Evolutionary conservation across 1,140 invertebrate species (phyloP), one percentile per base, ranked within the genome.

Genomic region (Platyura marginata): DNA sequence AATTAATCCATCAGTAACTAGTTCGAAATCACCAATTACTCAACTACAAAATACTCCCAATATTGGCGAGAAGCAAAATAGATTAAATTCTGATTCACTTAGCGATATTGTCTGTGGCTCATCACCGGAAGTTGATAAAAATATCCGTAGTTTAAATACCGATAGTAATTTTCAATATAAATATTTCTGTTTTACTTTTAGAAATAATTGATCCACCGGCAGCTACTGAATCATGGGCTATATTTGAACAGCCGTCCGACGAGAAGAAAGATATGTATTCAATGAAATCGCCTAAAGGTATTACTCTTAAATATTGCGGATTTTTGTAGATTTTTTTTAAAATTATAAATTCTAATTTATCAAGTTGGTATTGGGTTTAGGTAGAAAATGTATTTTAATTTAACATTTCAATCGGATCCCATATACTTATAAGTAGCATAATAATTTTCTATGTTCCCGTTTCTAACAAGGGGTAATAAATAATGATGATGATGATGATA

Each of bases 51-150:
- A n/a, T n/a, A n/a, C n/a, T n/a, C n/a, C n/a, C n/a, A n/a, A n/a
- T n/a, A n/a, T n/a, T n/a, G n/a, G n/a, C n/a, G n/a, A n/a, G n/a
- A n/a, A n/a, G n/a, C n/a, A n/a, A n/a, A n/a, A n/a, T n/a, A n/a
- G n/a, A n/a, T n/a, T n/a, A 19, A 70, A 66, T 0, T 66, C 69
- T 0, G 70, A 68, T 0, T 74, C 71, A 21, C 61, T 71, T 10
- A 72, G 70, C 36, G 71, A 74, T 49, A 66, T 71, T 3, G 57
- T 65, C 11, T 72, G 69, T 48, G 70, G 67, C 9, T 72, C 70
- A 44, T 74, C 71, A 0, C 70, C 70, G 3, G 71, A 74, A 49
- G 67, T 66, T 38, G 61, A 62, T 34, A 29, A 29, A 29, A 29
- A n/a, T n/a, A n/a, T n/a, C n/a, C n/a, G n/a, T n/a, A n/a, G n/a